Conservation (phyloP, 1,140 invertebrate species). For the Heliconius hewitsoni region DNA sequence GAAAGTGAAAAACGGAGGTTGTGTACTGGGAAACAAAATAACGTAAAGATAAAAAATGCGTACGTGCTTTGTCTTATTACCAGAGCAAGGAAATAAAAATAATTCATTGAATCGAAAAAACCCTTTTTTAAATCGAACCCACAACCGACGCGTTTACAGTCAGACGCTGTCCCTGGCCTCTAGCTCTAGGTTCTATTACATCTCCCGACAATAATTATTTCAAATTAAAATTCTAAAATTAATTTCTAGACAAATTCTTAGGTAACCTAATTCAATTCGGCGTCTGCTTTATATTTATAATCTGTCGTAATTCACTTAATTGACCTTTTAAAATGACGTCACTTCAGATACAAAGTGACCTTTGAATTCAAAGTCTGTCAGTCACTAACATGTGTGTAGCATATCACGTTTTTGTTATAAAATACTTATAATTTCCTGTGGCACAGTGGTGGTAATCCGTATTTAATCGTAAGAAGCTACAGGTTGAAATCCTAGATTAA, state of each 20-base stretch:
- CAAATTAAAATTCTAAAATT: neutral
- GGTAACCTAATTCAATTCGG: neutral
- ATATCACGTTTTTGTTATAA: neutral
- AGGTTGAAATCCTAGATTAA: too few relatives aligned
- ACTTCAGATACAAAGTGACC: neutral
- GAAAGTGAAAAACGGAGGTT: too few relatives aligned
- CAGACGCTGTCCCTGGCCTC: too few relatives aligned
- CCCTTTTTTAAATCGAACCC: too few relatives aligned
- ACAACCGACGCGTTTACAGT: neutral
- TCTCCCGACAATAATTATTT: neutral
- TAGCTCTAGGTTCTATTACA: too few relatives aligned
- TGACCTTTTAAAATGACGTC: constrained; percentile 3
- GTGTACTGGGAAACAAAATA: too few relatives aligned
- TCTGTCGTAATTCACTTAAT: neutral
- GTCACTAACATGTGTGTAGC: neutral
- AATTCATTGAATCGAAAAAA: too few relatives aligned
- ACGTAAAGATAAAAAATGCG: too few relatives aligned
- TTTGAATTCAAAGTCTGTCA: neutral
- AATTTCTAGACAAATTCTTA: neutral
- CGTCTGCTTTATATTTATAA: neutral
- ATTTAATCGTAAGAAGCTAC: too few relatives aligned
- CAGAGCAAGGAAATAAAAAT: too few relatives aligned
- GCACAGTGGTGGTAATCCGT: neutral
- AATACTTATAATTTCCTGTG: neutral
- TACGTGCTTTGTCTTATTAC: too few relatives aligned